phyloP scores from a whole-genome alignment of 2,888 invertebrate genomes.

The Melanargia galathea region DNA sequence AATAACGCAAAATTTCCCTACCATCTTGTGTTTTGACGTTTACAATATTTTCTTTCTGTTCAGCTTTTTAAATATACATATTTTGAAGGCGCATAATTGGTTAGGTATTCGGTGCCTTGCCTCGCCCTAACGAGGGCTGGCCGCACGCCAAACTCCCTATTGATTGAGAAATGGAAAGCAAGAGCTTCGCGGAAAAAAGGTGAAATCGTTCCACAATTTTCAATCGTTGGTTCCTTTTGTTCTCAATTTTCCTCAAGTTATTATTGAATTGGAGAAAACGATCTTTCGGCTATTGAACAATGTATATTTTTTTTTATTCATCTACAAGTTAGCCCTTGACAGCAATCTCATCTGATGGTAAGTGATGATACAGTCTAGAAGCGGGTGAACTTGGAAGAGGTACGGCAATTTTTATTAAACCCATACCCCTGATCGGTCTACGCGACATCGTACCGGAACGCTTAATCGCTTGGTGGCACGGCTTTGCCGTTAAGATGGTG shows the following conservation, averaged over 20 bases:
- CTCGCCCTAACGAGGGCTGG: conserved; percentile 36
- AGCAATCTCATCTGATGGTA: too few species aligned
- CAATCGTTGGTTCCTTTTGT: conserved; percentile 16
- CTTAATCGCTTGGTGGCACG: too few species aligned
- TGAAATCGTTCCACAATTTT: conserved; percentile 21
- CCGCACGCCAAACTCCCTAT: conserved; percentile 34
- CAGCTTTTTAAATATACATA: conserved; percentile 9
- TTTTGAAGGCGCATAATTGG: conserved; percentile 32
- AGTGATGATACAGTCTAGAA: too few species aligned
- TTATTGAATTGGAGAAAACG: conserved; percentile 13
- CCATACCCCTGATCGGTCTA: too few species aligned
- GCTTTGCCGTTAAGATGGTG: too few species aligned
- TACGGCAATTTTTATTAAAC: too few species aligned
- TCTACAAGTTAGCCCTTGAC: too few species aligned
- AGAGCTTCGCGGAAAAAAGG: conserved; percentile 23
- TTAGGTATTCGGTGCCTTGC: conserved; percentile 29
- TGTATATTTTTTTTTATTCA: conserved; percentile 23
- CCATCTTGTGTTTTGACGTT: not conserved
- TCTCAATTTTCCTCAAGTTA: conserved; percentile 11
- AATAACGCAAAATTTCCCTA: not conserved
- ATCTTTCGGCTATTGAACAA: conserved; percentile 6
- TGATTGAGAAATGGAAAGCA: conserved; percentile 35
- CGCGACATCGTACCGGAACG: too few species aligned
- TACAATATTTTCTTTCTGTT: conserved; percentile 2
- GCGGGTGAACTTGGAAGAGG: too few species aligned